phyloP scores from a whole-genome alignment of 64 coral and sea anemone species.

The Astreopora myriophthalma region DNA sequence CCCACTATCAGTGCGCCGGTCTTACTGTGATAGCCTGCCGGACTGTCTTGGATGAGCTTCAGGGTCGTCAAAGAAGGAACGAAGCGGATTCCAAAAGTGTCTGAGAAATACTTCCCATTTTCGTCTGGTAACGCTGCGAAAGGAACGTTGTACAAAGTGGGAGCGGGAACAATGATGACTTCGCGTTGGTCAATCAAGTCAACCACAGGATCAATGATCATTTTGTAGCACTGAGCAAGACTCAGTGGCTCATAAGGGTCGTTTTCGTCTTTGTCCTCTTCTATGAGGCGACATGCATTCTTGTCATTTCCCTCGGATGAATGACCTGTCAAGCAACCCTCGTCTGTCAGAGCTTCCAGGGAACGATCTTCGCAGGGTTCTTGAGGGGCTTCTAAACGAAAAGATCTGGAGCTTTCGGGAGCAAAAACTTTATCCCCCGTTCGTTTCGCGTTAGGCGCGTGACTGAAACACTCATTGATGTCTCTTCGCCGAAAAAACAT shows the following conservation, averaged over 20 bases:
- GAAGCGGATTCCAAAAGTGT: constrained; percentile 26
- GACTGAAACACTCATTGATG: neutral
- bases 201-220: neutral
- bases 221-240: neutral
- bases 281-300: neutral
- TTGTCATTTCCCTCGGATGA: neutral
- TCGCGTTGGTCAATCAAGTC: neutral
- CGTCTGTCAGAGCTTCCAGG: neutral
- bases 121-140: constrained; percentile 38
- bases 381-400: neutral
- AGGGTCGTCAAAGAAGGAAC: constrained; percentile 34
- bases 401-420: neutral
- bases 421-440: neutral
- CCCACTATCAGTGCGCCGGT: neutral
- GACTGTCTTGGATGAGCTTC: constrained; percentile 9
- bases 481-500: neutral
- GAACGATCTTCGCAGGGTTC: neutral
- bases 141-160: constrained; percentile 1
- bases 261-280: too few relatives aligned
- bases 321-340: neutral
- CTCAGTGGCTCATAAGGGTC: too few relatives aligned
- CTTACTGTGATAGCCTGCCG: neutral
- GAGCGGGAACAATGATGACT: constrained; percentile 35
- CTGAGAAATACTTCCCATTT: neutral
- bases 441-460: neutral